Base-by-base conservation (phyloP, 1,140 invertebrate species). In the Drosophila ironensis region DNA sequence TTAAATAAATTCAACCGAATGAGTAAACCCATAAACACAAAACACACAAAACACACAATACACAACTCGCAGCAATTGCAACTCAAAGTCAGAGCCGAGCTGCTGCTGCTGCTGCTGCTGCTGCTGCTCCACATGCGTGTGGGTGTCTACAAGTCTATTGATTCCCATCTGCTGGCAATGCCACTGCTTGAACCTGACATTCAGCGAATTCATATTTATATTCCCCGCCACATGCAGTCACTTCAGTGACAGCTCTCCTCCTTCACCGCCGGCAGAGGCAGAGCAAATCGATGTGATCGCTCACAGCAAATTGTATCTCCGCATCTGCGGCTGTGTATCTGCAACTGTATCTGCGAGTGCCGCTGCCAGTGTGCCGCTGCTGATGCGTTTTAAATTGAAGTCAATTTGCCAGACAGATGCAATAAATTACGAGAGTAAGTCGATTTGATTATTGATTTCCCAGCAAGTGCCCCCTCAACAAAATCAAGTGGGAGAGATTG, bases 381-480 rank as follows among this genome's bases (percentile, higher is more conserved):
- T 84, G 78, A 84, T 84, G 80, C 80, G 70, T 86, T 84, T 86
- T 86, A 71, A 84, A 84, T 84, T 84, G 51, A 86, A 63, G 54
- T 82, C 70, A 86, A 84, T 84, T 78, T 40, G 44, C 41, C 57
- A 45, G 19, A 64, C 37, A 56, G 14, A 27, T 67, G 53, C 66
- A 50, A 86, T 78, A 67, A 66, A 78, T 78, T 71, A 86, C 57
- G 53, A 19, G 24, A 44, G 28, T 74, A 66, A 73, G 73, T 70
- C 70, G 84, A 78, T 82, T 73, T 57, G 72, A 84, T 73, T 77
- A 82, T 78, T 77, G 53, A 84, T 70, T 68, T 59, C 24, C 33
- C 24, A n/a, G 37, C 6, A 17, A 35, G 35, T 41, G 50, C 37
- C 25, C 27, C 28, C 28, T 8, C 22, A n/a, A 20, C 19, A 57